phyloP scores from a whole-genome alignment of 2,113 vertebrate genomes.

The Caracal caracal region DNA sequence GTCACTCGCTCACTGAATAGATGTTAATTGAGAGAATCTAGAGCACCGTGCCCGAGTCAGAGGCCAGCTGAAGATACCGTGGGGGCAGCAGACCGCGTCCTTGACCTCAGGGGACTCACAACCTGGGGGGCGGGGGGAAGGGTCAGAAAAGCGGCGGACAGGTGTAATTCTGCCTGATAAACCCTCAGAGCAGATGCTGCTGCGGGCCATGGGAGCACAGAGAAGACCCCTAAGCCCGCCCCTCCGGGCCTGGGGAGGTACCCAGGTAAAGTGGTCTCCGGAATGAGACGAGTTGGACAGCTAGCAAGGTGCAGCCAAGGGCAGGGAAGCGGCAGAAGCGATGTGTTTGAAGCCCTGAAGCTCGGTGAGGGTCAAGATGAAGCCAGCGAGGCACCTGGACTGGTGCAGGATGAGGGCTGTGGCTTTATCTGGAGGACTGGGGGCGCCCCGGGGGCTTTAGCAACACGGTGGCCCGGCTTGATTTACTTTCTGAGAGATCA shows the following conservation, averaged over 20 bases:
- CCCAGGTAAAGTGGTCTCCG: neutral
- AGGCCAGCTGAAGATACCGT: neutral
- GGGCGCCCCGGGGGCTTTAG: neutral
- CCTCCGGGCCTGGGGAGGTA: neutral
- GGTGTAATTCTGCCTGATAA: too few relatives aligned
- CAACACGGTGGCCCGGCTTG: neutral
- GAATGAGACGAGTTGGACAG: neutral
- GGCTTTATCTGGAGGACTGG: neutral
- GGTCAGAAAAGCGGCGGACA: neutral
- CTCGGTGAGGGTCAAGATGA: neutral
- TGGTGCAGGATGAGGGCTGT: rapidly evolving
- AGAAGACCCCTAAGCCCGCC: neutral
- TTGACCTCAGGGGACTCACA: neutral
- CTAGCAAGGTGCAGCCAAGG: neutral
- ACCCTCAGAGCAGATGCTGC: neutral
- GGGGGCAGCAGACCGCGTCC: rapidly evolving
- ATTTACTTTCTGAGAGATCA: neutral
- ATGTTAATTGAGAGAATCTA: neutral
- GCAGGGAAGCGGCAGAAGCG: rapidly evolving
- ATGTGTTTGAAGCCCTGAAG: too few relatives aligned
- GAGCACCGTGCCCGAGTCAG: rapidly evolving
- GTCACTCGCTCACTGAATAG: neutral
- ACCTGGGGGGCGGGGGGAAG: rapidly evolving
- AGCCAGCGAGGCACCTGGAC: rapidly evolving
- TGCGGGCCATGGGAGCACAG: neutral